phyloP scores from a whole-genome alignment of 2,888 invertebrate genomes.

The Eupithecia subfuscata region DNA sequence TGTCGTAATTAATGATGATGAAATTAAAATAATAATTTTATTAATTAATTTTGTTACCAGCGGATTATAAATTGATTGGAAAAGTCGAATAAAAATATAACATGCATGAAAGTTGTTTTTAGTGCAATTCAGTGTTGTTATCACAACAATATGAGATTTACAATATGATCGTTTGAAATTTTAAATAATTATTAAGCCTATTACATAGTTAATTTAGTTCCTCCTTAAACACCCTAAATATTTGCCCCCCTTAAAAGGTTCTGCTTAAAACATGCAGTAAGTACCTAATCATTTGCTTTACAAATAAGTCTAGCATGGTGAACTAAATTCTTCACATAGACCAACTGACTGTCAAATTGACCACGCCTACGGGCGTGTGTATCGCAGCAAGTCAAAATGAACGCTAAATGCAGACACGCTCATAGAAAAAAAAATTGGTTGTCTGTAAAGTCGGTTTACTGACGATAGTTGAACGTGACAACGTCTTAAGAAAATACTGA shows the following conservation, averaged over 20 bases:
- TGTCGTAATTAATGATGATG: constrained; percentile 2
- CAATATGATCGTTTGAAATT: not conserved
- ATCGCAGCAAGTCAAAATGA: too few species aligned
- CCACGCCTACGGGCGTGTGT: not conserved
- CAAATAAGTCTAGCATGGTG: not conserved
- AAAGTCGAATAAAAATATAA: not conserved
- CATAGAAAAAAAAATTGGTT: too few species aligned
- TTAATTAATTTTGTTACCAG: not conserved
- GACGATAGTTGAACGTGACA: too few species aligned
- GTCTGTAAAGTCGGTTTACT: too few species aligned
- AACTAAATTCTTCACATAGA: not conserved
- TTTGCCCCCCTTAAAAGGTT: not conserved
- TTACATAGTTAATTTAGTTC: not conserved
- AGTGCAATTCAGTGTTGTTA: not conserved
- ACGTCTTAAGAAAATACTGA: too few species aligned
- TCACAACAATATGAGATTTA: too few species aligned
- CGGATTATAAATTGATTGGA: not conserved
- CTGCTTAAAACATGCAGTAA: not conserved
- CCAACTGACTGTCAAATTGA: not conserved
- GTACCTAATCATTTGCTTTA: not conserved
- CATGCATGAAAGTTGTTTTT: not conserved
- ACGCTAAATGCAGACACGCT: too few species aligned
- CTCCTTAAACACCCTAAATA: not conserved
- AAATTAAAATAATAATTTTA: not conserved
- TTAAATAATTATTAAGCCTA: not conserved